Conservation (phyloP, 2,888 invertebrate species). For the Emmelina monodactyla region DNA sequence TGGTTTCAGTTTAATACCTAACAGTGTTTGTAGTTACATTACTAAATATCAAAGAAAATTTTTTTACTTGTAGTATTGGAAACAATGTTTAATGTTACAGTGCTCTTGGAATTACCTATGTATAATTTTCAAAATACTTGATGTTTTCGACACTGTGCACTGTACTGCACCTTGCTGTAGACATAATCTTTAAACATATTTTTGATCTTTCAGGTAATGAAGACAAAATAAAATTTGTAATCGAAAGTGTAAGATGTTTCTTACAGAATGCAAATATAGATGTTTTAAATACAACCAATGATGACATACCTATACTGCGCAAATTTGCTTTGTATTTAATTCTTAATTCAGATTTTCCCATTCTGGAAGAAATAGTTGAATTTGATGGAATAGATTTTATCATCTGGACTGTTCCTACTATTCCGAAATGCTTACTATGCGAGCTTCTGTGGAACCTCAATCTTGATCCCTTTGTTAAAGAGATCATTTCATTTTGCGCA, state of each 20-base stretch:
- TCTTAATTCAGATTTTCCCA: conserved; percentile 38
- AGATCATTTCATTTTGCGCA: conserved; percentile 33
- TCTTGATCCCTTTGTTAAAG: conserved; percentile 37
- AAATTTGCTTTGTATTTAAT: conserved; percentile 42
- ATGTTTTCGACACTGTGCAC: too few relatives aligned
- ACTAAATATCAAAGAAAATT: too few relatives aligned
- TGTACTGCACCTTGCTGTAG: too few relatives aligned
- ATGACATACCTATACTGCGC: conserved; percentile 22
- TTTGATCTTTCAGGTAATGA: conserved; percentile 43
- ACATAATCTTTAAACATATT: too few relatives aligned
- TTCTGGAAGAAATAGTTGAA: conserved; percentile 33
- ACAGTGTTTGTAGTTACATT: too few relatives aligned
- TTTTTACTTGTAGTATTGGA: too few relatives aligned
- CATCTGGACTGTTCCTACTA: conserved; percentile 41
- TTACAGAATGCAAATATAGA: conserved; percentile 22
- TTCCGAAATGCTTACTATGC: conserved; percentile 43
- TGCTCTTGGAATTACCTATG: too few relatives aligned
- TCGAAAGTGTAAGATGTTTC: conserved; percentile 27
- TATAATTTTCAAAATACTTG: too few relatives aligned
- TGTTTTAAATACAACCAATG: conserved; percentile 7
- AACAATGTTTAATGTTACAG: too few relatives aligned
- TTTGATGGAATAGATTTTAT: conserved; percentile 35
- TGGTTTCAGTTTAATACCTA: too few relatives aligned
- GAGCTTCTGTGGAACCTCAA: conserved; percentile 44
- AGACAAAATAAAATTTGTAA: conserved; percentile 32